Evolutionary conservation across 2,797 vertebrate species (phyloP), one percentile per base, ranked within the genome.

Genomic region (Rallus crepitans): DNA sequence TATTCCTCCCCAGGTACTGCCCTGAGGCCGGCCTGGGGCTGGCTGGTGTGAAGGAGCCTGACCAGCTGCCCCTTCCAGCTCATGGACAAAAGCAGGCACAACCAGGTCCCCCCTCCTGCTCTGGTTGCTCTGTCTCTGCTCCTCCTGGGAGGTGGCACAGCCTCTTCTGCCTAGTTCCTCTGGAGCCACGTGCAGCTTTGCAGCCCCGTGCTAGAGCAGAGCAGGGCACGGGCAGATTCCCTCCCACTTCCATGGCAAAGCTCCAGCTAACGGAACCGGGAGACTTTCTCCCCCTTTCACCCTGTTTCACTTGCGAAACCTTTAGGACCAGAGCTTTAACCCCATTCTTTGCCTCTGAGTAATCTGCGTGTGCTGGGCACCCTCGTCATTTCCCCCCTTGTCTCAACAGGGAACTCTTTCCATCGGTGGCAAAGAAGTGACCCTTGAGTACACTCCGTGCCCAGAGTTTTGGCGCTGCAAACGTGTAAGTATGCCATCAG

Each of bases 381-480:
- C 2, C 95, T 96, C 33, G 97, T 97, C 94, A 87, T 81, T 89
- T 89, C 31, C 93, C 59, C 93, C 93, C 94, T 98, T 98, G 95
- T 97, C 94, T 98, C 96, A 94, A 94, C 97, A 98, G 98, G 98
- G 98, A 95, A 96, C 95, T 89, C 95, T 98, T 87, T 94, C 97
- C 33, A 98, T 98, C 11, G 97, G 95, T 96, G 98, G 98, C 90
- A 98, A 98, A 96, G 97, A 98, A 65, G 97, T 98, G 79, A 98
- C 96, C 64, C 96, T 98, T 60, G 98, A 98, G 93, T 98, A 98
- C 95, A 97, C 98, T 76, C 97, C 97, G 3, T 98, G 97, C 88
- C 97, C 95, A n/a, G 98, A 98, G 88, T 98, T 98, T 35, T 98
- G 98, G 98, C 97, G 96, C 89, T 98, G 98, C 95, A 98, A 98